These are phyloP conservation scores for Lacerta bilineata DNA, from an alignment of 2,797 vertebrate genomes.

Conservation along the genomic window DNA sequence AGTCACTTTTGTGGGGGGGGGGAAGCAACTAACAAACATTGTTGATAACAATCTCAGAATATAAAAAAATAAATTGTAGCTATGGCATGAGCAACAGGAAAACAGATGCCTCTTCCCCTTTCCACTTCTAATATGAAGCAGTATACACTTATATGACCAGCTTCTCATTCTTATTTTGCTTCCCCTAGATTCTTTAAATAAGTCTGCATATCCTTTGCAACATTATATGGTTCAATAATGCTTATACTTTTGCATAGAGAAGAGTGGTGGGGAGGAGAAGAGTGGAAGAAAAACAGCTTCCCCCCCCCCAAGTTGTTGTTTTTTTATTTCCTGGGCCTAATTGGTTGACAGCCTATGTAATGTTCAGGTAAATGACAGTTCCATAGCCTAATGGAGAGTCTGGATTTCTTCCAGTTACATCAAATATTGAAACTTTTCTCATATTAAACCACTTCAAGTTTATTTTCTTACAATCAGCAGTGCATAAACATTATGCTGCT, in stretches of 20 bases:
- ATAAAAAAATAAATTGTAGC: too few species aligned
- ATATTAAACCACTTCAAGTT: neutral
- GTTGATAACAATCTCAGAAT: too few species aligned
- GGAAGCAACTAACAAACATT: too few species aligned
- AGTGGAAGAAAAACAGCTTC: neutral
- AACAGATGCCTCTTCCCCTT: neutral
- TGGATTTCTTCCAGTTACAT: neutral
- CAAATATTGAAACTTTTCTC: neutral
- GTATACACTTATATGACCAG: neutral
- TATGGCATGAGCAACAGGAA: neutral
- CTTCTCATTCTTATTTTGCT: too few species aligned
- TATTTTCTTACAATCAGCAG: too few species aligned
- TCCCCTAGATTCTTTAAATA: neutral
- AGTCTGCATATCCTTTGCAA: neutral
- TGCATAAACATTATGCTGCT: too few species aligned
- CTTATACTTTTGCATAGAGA: neutral
- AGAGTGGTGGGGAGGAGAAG: neutral
- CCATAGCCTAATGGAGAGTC: too few species aligned
- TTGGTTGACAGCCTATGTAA: neutral
- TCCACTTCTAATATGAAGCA: neutral
- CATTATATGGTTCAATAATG: neutral
- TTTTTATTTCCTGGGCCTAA: too few species aligned
- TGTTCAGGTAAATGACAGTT: neutral
- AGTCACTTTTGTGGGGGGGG: too few species aligned
- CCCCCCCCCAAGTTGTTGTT: neutral